These are phyloP conservation scores for Timema podura DNA, from an alignment of 2,888 invertebrate species.

Conservation along the genomic window DNA sequence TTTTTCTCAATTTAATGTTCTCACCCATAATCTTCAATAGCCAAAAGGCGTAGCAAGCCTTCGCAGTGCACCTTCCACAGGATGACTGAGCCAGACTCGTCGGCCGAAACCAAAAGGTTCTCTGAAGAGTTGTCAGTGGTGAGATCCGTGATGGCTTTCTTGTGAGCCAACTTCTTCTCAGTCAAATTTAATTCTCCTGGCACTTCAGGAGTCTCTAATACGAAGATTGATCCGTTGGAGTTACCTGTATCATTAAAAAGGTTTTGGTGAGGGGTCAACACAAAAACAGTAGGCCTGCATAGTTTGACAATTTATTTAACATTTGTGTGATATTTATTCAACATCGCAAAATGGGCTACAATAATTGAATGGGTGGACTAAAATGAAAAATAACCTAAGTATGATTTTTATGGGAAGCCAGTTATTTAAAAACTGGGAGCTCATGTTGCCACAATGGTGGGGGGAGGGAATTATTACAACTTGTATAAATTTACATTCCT, in stretches of 20 bases:
- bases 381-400: too few species aligned
- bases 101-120: conserved; percentile 37
- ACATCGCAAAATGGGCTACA: neutral
- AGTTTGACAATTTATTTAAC: neutral
- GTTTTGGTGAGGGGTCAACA: neutral
- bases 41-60: neutral
- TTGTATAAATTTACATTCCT: too few species aligned
- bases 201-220: conserved; percentile 35
- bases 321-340: neutral
- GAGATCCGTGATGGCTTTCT: conserved; percentile 36
- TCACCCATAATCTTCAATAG: neutral
- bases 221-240: conserved; percentile 35
- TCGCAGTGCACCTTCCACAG: conserved; percentile 33
- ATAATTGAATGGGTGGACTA: neutral
- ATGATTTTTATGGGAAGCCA: too few species aligned
- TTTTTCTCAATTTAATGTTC: neutral
- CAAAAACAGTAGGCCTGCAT: too few species aligned
- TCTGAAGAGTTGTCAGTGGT: conserved; percentile 28
- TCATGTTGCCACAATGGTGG: too few species aligned
- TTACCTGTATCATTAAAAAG: conserved; percentile 33
- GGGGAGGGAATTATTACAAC: too few species aligned
- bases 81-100: conserved; percentile 37
- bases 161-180: conserved; percentile 36
- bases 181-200: conserved; percentile 34
- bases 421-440: too few species aligned